These are phyloP conservation scores for Fabriciana adippe DNA, from an alignment of 2,888 invertebrate species.

Conservation along the genomic window DNA sequence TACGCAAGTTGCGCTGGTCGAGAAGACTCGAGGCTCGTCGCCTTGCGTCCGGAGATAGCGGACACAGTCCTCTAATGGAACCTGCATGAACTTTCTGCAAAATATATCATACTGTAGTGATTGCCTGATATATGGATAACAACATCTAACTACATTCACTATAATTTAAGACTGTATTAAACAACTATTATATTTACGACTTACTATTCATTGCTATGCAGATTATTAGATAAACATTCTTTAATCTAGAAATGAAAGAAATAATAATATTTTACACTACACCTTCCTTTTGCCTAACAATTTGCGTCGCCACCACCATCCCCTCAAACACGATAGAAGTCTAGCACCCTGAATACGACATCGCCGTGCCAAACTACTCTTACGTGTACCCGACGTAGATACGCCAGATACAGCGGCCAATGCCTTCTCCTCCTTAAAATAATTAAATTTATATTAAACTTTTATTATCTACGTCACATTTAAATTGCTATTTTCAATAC, in stretches of 20 bases:
- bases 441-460: neutral
- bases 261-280: neutral
- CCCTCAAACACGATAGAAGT: conserved; percentile 63
- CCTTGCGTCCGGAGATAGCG: conserved; percentile 62
- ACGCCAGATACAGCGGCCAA: conserved; percentile 52
- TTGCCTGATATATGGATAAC: too few relatives aligned
- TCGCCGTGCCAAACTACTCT: conserved; percentile 57
- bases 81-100: conserved; percentile 54
- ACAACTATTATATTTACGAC: too few relatives aligned
- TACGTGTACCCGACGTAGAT: conserved; percentile 55
- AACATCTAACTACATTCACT: too few relatives aligned
- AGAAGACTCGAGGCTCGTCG: conserved; percentile 62
- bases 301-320: conserved; percentile 74
- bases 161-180: too few relatives aligned
- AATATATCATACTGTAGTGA: neutral
- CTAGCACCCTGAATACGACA: conserved; percentile 67
- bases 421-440: conserved; percentile 45
- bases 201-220: too few relatives aligned
- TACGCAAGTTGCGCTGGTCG: conserved; percentile 56
- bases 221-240: too few relatives aligned
- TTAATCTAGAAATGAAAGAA: too few relatives aligned
- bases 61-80: conserved; percentile 54
- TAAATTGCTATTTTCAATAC: neutral
- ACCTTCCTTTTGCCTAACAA: conserved; percentile 64
- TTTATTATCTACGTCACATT: too few relatives aligned